Evolutionary conservation across 2,113 vertebrate species (phyloP), one percentile per base, ranked within the genome.

Genomic region (Cephalopholis sonnerati): DNA sequence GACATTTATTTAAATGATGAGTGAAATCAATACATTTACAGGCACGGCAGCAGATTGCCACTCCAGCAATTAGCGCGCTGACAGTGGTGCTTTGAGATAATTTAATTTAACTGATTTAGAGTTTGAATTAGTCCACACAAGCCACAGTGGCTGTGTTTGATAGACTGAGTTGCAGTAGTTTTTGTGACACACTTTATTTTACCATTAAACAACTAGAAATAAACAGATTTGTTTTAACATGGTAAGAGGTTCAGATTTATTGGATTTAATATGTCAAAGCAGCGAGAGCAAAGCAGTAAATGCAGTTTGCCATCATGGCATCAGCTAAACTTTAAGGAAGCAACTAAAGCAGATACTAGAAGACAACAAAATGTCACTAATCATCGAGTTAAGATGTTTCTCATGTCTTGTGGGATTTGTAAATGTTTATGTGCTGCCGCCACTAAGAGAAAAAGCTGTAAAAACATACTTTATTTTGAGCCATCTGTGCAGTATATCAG

Each of bases 371-470:
- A 83, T 74, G 71, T 55, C 73, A 92, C 63, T 64, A 80, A 69
- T 78, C 67, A 86, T 80, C n/a, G 54, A 72, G 12, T 77, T 36
- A 79, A 92, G 73, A 55, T 57, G 41, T 83, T 87, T 88, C 44
- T 78, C 53, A 27, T n/a, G 22, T 79, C 76, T 63, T 66, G 24
- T 61, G 50, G 67, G 58, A 87, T 93, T 87, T 46, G 63, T 6
- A 53, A 13, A 27, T 79, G 51, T 81, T 65, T 61, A 63, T 61
- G 11, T 74, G 64, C 46, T n/a, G 48, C 67, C 6, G 24, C 44
- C 29, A 68, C 27, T 51, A 46, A 64, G 61, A 62, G 62, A 83
- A 71, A 90, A 83, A 65, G 25, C 55, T 36, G 41, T 67, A 15
- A 86, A 84, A 86, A 69, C 32, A 11, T 41, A 3, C 32, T 65